Percentiles rank a stretch among this genome's conserved stretches.
phyloP scores from a whole-genome alignment of 2,113 vertebrate genomes.

The Nibea albiflora region DNA sequence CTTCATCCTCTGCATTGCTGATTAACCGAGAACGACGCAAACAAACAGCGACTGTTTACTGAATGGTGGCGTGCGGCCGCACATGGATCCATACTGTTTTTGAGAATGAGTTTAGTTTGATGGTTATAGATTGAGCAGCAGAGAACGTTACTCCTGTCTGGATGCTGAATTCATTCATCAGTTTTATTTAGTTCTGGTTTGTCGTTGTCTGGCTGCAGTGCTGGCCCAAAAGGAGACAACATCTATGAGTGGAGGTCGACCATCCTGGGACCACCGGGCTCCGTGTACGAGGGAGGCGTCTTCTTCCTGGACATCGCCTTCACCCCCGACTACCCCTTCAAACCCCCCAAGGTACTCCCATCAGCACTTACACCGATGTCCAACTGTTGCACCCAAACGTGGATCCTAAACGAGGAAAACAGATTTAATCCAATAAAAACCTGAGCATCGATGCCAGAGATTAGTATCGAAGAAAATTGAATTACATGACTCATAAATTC shows the following conservation, averaged over 20 bases:
- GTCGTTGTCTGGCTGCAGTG: slow-evolving; percentile 77
- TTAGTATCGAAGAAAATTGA: background rate
- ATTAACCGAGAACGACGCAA: background rate
- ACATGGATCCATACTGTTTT: background rate
- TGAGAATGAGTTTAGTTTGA: background rate
- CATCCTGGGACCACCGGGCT: slow-evolving; percentile 95
- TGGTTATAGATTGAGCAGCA: background rate
- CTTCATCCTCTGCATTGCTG: background rate
- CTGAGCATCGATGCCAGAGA: background rate
- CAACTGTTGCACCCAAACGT: background rate
- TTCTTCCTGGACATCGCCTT: slow-evolving; percentile 98
- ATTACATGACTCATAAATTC: background rate
- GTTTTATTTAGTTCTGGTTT: no score
- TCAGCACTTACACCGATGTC: no score
- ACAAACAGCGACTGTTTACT: background rate
- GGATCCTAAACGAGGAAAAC: background rate
- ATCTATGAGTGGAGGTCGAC: slow-evolving; percentile 98
- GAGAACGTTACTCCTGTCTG: background rate
- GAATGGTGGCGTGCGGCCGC: background rate
- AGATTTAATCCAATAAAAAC: background rate
- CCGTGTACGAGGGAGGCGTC: slow-evolving; percentile 95
- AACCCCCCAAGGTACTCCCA: slow-evolving; percentile 95
- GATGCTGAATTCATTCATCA: background rate
- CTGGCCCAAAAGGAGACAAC: slow-evolving; percentile 97
- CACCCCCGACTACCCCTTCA: slow-evolving; percentile 96